Conservation (phyloP, 2,888 invertebrate species). For the Diachrysia chrysitis region DNA sequence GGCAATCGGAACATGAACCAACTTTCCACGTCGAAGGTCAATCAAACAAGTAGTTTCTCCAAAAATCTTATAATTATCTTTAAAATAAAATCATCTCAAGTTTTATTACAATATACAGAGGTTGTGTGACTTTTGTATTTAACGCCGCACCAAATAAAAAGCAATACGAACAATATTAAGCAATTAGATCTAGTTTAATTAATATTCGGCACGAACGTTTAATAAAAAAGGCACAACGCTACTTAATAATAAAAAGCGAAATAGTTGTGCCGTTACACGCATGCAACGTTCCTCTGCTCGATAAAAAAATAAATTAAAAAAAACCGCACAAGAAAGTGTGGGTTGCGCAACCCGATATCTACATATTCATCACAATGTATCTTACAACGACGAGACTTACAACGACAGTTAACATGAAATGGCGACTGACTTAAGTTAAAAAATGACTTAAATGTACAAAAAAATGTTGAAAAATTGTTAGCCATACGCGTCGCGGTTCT, state of each 20-base stretch:
- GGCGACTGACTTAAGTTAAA: slow-evolving; percentile 85
- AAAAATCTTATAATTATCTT: slow-evolving; percentile 74
- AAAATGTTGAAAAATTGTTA: slow-evolving; percentile 63
- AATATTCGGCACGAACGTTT: slow-evolving; percentile 36
- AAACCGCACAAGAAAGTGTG: slow-evolving; percentile 55
- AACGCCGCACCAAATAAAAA: slow-evolving; percentile 44
- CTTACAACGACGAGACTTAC: slow-evolving; percentile 66
- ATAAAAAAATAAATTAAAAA: slow-evolving; percentile 60
- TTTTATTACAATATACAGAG: slow-evolving; percentile 59
- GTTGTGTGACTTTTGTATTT: slow-evolving; percentile 41
- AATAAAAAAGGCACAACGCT: slow-evolving; percentile 32
- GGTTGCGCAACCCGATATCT: slow-evolving; percentile 65
- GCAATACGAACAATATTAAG: slow-evolving; percentile 38
- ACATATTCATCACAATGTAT: slow-evolving; percentile 70
- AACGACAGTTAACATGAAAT: slow-evolving; percentile 78
- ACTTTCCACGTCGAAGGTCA: slow-evolving; percentile 81
- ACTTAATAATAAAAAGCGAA: slow-evolving; percentile 58
- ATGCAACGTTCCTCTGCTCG: slow-evolving; percentile 59
- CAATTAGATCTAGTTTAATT: slow-evolving; percentile 45
- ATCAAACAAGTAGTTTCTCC: slow-evolving; percentile 72
- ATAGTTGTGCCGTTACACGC: slow-evolving; percentile 61
- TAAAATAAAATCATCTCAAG: slow-evolving; percentile 66
- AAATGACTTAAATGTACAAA: slow-evolving; percentile 75
- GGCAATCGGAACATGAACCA: slow-evolving; percentile 74
- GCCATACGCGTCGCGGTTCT: slow-evolving; percentile 65